Conservation (phyloP, 2,797 vertebrate genomes). For the Gephyroberyx darwinii region DNA sequence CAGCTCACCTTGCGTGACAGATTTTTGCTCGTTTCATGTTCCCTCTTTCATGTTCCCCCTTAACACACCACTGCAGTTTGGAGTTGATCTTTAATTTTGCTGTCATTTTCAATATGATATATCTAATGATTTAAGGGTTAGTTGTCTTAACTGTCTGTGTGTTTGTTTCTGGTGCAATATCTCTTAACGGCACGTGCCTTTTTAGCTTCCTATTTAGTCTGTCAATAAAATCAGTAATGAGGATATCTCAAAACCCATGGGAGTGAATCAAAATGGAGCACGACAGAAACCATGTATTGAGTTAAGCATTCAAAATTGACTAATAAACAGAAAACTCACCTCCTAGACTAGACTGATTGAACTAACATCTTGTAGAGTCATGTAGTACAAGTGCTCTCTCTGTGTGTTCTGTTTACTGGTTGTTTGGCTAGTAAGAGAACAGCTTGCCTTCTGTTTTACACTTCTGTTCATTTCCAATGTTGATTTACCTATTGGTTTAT, state of each 20-base stretch:
- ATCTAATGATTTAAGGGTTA: conserved; percentile 75
- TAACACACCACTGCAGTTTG: conserved; percentile 78
- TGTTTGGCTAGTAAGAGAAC: conserved; percentile 72
- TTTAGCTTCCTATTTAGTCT: conserved; percentile 84
- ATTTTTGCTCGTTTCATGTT: conserved; percentile 71
- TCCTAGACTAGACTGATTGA: conserved; percentile 74
- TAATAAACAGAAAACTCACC: conserved; percentile 73
- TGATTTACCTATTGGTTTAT: conserved; percentile 73
- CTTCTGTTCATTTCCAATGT: conserved; percentile 77
- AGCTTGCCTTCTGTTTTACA: conserved; percentile 82
- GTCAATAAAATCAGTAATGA: conserved; percentile 76
- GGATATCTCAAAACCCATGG: conserved; percentile 77
- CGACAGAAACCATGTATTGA: conserved; percentile 72
- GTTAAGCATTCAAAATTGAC: conserved; percentile 61
- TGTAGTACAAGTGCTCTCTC: conserved; percentile 75
- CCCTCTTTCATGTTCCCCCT: conserved; percentile 65
- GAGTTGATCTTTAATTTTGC: conserved; percentile 71
- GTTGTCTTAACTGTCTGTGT: conserved; percentile 77
- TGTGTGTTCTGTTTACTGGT: conserved; percentile 69
- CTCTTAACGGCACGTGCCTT: conserved; percentile 85
- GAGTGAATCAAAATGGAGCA: conserved; percentile 80
- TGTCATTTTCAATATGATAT: conserved; percentile 71
- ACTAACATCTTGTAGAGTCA: conserved; percentile 78
- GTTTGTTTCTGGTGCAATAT: conserved; percentile 82
- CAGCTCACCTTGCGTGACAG: conserved; percentile 63